Evolutionary conservation across 2,888 invertebrate species (phyloP), one percentile per base, ranked within the genome.

Genomic region (Diarsia rubi): DNA sequence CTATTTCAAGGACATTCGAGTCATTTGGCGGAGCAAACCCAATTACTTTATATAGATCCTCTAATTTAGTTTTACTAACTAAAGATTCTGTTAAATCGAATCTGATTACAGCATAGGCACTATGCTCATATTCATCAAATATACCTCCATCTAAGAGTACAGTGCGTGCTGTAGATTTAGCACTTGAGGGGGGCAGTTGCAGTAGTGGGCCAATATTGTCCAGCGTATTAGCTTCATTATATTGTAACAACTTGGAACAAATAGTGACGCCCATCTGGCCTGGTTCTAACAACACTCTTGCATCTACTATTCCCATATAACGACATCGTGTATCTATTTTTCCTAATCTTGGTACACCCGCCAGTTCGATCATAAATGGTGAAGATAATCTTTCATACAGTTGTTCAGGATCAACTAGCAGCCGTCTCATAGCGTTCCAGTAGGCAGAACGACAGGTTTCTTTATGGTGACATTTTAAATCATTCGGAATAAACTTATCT

Each of bases 361-460:
- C 96, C n/a, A 96, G 72, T 89, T 96, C 96, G 54, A 96, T 81
- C 24, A 94, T 70, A 78, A 96, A 92, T 14, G 91, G 91, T 21
- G 88, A 80, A 21, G 85, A 82, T 72, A 96, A 78, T 85, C 94
- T 90, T 19, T 86, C 78, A 2, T 81, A 86, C 16, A 96, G 87
- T 3, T 79, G 57, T 21, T 80, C 71, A 8, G 92, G 88, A 75
- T 96, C 92, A 16, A 96, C 91, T n/a, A 95, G 88, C n/a, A 95
- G 89, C 70, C 96, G 90, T 78, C 91, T 94, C 89, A 95, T 92
- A 8, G 94, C 90, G 86, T 96, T 94, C 96, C 96, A 96, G 83
- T 95, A 95, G 73, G 89, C 89, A 42, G 92, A 92, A 73, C 85
- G 90, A 84, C 96, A 95, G 3, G 82, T 31, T 21, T 85, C 73